phyloP scores from a whole-genome alignment of 1,140 invertebrate species.

The Elysia chlorotica region DNA sequence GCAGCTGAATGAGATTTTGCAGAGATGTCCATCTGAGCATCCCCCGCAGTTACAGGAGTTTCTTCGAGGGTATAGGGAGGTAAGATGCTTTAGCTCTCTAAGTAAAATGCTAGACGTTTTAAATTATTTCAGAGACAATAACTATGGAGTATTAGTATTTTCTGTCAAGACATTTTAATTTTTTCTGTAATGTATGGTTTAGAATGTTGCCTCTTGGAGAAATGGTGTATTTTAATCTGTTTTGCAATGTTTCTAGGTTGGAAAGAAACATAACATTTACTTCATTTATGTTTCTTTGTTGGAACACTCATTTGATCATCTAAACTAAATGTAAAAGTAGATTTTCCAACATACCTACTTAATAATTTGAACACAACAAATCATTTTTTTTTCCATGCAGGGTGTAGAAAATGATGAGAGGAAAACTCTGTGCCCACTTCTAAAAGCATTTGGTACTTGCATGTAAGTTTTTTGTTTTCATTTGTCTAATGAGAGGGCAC shows the following conservation, averaged over 20 bases:
- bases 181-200: too few relatives aligned
- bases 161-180: too few relatives aligned
- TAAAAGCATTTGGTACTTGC: conserved; percentile 20
- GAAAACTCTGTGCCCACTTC: conserved; percentile 10
- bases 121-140: neutral
- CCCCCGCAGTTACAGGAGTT: conserved; percentile 3
- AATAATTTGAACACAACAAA: neutral
- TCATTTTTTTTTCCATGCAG: neutral
- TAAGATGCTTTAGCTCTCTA: neutral
- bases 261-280: neutral
- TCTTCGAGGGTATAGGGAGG: neutral
- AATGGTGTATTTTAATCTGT: neutral
- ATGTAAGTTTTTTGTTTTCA: conserved; percentile 11
- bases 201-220: neutral
- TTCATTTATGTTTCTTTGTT: neutral
- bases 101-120: neutral
- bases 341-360: neutral
- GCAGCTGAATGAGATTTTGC: conserved; percentile 10
- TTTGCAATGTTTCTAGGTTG: neutral
- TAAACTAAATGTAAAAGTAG: neutral
- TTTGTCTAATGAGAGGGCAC: neutral
- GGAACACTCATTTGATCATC: neutral
- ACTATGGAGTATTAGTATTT: neutral
- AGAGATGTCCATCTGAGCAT: conserved; percentile 7
- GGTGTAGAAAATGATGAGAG: conserved; percentile 1